A percentile compares a stretch with the other conserved stretches of the same genome.
Conservation (phyloP, 2,888 invertebrate species). For the Lissonota sp. region DNA sequence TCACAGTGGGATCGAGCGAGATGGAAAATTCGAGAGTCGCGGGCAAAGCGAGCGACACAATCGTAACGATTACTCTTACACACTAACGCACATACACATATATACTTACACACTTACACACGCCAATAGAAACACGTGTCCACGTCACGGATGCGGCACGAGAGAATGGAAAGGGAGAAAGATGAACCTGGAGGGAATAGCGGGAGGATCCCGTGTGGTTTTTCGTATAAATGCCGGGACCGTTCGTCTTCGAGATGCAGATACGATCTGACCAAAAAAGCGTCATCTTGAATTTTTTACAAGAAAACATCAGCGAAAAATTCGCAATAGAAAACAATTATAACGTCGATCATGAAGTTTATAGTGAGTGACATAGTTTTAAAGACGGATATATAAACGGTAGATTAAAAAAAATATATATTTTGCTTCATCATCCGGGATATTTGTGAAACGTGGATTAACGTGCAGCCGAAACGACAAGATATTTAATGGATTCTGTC, state of each 20-base stretch:
- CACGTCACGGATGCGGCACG: constrained; percentile 68
- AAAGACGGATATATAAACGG: background rate
- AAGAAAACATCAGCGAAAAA: no score
- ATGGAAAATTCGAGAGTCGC: constrained; percentile 44
- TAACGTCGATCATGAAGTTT: constrained; percentile 74
- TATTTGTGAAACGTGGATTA: constrained; percentile 49
- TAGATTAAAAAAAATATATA: constrained; percentile 9
- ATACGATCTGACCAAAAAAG: constrained; percentile 78
- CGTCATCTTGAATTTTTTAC: constrained; percentile 65
- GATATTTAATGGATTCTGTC: constrained; percentile 16
- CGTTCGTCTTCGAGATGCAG: constrained; percentile 75
- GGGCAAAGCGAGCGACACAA: constrained; percentile 62
- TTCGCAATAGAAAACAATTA: constrained; percentile 8
- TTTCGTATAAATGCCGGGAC: constrained; percentile 81
- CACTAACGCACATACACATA: constrained; percentile 49
- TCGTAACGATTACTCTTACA: constrained; percentile 40
- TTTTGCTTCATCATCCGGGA: constrained; percentile 9
- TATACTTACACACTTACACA: constrained; percentile 57
- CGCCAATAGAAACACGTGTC: constrained; percentile 66
- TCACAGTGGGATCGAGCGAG: constrained; percentile 32
- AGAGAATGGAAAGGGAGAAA: constrained; percentile 78
- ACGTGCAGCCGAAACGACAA: constrained; percentile 22
- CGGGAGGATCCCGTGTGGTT: constrained; percentile 68
- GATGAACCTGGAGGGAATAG: constrained; percentile 65
- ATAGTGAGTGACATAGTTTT: constrained; percentile 77